phyloP scores from a whole-genome alignment of 2,888 invertebrate species.

The Calameuta filiformis region DNA sequence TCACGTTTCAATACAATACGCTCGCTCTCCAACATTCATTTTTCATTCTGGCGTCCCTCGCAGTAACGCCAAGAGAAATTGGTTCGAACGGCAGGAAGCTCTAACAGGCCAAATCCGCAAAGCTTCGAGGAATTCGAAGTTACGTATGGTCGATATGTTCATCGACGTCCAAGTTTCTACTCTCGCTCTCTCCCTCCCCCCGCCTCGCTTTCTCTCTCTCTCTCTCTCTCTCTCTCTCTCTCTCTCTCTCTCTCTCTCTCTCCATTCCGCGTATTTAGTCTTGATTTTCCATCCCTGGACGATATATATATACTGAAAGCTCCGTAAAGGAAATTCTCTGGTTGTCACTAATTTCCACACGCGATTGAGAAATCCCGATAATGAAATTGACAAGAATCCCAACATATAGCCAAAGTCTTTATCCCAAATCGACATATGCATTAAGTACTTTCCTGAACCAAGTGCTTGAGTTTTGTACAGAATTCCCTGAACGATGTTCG shows the following conservation, averaged over 20 bases:
- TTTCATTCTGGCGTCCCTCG: not conserved
- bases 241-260: not conserved
- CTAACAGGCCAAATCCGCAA: conserved; percentile 7
- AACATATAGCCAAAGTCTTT: not conserved
- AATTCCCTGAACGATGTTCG: not conserved
- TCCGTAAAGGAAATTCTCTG: not conserved
- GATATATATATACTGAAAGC: not conserved
- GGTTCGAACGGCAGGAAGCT: not conserved
- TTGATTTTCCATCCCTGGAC: no score
- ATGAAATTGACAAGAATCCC: not conserved
- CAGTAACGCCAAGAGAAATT: conserved; percentile 5
- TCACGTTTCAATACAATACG: not conserved
- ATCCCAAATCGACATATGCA: not conserved
- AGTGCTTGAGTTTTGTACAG: not conserved
- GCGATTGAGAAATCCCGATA: not conserved
- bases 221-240: not conserved
- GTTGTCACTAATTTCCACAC: not conserved
- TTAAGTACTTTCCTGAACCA: not conserved
- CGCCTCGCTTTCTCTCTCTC: not conserved
- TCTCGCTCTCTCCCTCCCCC: not conserved
- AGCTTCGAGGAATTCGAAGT: conserved; percentile 4
- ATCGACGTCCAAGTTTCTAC: conserved; percentile 10
- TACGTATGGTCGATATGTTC: conserved; percentile 5
- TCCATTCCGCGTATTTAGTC: conserved; percentile 15
- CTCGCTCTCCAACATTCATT: not conserved